Percentiles rank a stretch among this genome's conserved stretches.
Conservation (phyloP, 1,140 invertebrate species). For the Helicoverpa zea region DNA sequence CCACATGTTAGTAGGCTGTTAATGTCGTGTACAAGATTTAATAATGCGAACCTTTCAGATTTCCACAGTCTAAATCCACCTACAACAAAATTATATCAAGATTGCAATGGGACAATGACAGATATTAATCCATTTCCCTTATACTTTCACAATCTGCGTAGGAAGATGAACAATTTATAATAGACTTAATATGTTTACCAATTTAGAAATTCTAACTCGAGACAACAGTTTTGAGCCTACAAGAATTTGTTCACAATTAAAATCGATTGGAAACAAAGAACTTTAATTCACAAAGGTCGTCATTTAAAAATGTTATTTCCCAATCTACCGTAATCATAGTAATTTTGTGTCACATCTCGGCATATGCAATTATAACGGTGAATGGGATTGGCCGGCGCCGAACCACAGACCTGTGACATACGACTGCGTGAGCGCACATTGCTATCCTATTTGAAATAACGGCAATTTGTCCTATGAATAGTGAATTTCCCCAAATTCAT, state of each 20-base stretch:
- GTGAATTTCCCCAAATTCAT: slow-evolving; percentile 52
- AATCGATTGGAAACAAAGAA: slow-evolving; percentile 1
- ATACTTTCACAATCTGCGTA: slow-evolving; percentile 25
- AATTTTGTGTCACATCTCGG: slow-evolving; percentile 43
- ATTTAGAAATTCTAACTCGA: slow-evolving; percentile 12
- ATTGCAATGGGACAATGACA: slow-evolving; percentile 23
- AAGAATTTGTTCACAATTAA: slow-evolving; percentile 12
- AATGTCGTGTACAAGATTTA: slow-evolving; percentile 3
- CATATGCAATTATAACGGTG: slow-evolving; percentile 65
- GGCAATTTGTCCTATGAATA: slow-evolving; percentile 61
- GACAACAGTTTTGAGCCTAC: not conserved
- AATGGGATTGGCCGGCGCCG: slow-evolving; percentile 51
- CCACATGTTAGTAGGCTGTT: not conserved
- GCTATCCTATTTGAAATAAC: slow-evolving; percentile 59
- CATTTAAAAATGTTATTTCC: not conserved
- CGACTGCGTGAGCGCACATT: slow-evolving; percentile 56
- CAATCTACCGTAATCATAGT: slow-evolving; percentile 33
- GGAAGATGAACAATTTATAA: slow-evolving; percentile 32
- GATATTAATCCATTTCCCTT: slow-evolving; percentile 41
- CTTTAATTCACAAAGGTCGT: not conserved
- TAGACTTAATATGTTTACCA: not conserved
- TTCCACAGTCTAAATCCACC: slow-evolving; percentile 24
- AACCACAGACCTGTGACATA: slow-evolving; percentile 65
- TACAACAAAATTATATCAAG: slow-evolving; percentile 16
- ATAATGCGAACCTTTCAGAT: slow-evolving; percentile 16